Percentiles rank a stretch among this genome's conserved stretches.
Evolutionary conservation across 2,888 invertebrate species (phyloP).

Genomic region (Tromatobia lineatoria): DNA sequence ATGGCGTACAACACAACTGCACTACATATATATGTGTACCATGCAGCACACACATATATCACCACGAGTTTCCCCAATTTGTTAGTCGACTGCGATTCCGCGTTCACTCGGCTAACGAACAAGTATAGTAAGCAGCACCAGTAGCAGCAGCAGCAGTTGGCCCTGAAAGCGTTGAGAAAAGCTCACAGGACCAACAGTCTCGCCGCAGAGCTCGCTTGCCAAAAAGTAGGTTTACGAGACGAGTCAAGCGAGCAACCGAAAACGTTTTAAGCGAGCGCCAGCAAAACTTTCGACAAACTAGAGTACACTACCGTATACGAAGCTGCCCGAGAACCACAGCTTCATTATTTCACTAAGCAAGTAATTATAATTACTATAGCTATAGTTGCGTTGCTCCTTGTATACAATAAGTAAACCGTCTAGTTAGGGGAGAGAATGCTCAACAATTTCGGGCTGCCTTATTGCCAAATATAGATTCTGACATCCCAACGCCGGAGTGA

Average conservation of each 20-base stretch:
- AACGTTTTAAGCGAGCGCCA: conserved; percentile 67
- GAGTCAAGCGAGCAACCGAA: conserved; percentile 68
- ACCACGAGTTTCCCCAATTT: conserved; percentile 55
- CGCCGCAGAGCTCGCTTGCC: conserved; percentile 60
- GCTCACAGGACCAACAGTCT: conserved; percentile 35
- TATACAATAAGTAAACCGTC: conserved; percentile 24
- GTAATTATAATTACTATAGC: conserved; percentile 61
- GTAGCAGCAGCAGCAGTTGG: neutral
- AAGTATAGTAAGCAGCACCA: conserved; percentile 34
- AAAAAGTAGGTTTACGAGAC: conserved; percentile 68
- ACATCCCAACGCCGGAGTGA: neutral
- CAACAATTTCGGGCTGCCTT: neutral
- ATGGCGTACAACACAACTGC: neutral
- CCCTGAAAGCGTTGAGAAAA: conserved; percentile 46
- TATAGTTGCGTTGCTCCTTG: conserved; percentile 19
- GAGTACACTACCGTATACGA: conserved; percentile 24
- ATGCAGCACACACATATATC: conserved; percentile 18
- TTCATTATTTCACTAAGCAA: conserved; percentile 60
- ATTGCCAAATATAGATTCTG: conserved; percentile 2
- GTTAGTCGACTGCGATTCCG: conserved; percentile 48
- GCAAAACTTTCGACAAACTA: conserved; percentile 55
- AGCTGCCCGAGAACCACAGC: conserved; percentile 56
- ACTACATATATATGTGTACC: neutral
- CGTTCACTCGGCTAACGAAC: conserved; percentile 60
- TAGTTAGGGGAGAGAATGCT: neutral